These are phyloP conservation scores for Troides aeacus DNA, from an alignment of 2,888 invertebrate genomes.

Conservation along the genomic window DNA sequence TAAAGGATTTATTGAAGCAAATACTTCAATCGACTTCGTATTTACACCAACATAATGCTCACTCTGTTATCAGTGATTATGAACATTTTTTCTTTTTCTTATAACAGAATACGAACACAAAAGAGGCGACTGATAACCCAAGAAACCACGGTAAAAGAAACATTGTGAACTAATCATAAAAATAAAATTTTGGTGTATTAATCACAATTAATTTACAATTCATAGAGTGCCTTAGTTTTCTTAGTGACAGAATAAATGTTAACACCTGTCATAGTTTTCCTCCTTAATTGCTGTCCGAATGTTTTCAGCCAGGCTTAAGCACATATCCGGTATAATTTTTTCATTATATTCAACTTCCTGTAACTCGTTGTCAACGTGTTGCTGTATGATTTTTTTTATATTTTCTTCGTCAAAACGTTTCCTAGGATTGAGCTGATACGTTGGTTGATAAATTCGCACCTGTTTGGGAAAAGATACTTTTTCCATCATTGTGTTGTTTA, in stretches of 20 bases:
- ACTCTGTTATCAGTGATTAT: neutral
- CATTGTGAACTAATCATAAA: conserved; percentile 38
- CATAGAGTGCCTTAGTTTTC: neutral
- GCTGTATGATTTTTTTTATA: conserved; percentile 80
- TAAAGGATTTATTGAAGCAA: neutral
- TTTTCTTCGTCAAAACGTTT: conserved; percentile 82
- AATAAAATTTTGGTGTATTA: neutral
- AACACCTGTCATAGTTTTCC: conserved; percentile 84
- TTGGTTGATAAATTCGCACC: conserved; percentile 80
- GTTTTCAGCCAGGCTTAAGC: conserved; percentile 79
- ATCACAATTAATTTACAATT: neutral
- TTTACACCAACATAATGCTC: neutral
- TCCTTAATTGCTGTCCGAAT: conserved; percentile 82
- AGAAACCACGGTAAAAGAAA: conserved; percentile 53
- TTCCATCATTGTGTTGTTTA: conserved; percentile 51
- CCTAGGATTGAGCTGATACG: conserved; percentile 82
- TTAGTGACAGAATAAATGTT: neutral
- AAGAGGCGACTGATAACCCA: conserved; percentile 43
- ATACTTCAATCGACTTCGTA: neutral
- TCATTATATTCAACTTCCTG: conserved; percentile 83
- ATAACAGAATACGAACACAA: conserved; percentile 37
- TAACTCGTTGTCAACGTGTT: conserved; percentile 80
- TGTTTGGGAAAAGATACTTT: conserved; percentile 52
- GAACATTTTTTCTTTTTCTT: conserved; percentile 27
- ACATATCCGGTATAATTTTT: conserved; percentile 76